phyloP scores from a whole-genome alignment of 1,140 invertebrate species.

The Odontomachus brunneus region DNA sequence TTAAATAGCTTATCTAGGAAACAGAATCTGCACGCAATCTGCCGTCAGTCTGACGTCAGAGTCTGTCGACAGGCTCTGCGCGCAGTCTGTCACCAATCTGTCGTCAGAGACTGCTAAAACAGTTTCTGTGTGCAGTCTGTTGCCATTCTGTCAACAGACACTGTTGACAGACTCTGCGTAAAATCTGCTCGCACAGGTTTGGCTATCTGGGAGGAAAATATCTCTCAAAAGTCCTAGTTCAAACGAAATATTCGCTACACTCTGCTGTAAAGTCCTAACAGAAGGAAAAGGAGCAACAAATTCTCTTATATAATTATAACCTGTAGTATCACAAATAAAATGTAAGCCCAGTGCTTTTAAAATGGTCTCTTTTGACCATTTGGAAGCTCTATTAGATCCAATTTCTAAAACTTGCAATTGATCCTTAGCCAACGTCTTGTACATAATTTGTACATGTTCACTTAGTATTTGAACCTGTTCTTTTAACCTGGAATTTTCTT shows the following conservation, averaged over 20 bases:
- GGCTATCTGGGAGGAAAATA: not conserved
- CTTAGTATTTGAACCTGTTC: not conserved
- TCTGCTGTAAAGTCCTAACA: not conserved
- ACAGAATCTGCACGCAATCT: no score
- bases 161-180: no score
- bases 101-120: no score
- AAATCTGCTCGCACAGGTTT: no score
- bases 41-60: no score
- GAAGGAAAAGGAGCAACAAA: not conserved
- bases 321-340: conserved; percentile 16
- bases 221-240: conserved; percentile 12
- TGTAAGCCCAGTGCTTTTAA: not conserved
- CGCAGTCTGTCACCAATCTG: no score
- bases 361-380: conserved; percentile 13
- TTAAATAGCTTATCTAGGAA: no score
- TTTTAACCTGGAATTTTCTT: conserved; percentile 1
- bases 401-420: not conserved
- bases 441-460: not conserved
- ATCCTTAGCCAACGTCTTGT: not conserved
- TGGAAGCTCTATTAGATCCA: not conserved
- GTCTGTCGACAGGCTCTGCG: no score
- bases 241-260: not conserved
- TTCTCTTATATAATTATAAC: conserved; percentile 15
- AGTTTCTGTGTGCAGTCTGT: no score
- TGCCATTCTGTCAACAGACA: no score